These are phyloP conservation scores for Leptobrachium leishanense DNA, from an alignment of 2,113 vertebrate species.

Conservation along the genomic window DNA sequence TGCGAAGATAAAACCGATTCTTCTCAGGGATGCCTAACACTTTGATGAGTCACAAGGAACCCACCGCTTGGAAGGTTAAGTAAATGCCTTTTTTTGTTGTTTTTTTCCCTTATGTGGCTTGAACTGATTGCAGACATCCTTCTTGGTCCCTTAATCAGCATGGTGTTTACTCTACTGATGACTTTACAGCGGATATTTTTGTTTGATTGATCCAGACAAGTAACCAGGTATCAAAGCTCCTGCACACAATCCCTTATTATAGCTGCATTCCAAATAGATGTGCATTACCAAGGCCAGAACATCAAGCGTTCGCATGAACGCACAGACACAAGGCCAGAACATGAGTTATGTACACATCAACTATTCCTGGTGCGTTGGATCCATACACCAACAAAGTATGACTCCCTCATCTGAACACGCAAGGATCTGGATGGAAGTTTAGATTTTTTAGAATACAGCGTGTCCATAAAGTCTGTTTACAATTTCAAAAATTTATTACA, in stretches of 20 bases:
- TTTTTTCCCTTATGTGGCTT: background rate
- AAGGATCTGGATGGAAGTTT: no score
- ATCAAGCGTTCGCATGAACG: background rate
- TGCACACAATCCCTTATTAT: background rate
- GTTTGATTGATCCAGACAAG: background rate
- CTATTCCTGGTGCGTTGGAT: background rate
- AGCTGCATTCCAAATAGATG: background rate
- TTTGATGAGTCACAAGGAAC: background rate
- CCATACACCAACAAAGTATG: background rate
- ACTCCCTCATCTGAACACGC: no score
- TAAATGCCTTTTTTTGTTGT: background rate
- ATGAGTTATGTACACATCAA: background rate
- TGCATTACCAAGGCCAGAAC: background rate
- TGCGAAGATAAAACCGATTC: constrained; percentile 14
- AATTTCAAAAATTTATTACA: no score
- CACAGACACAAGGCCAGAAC: background rate
- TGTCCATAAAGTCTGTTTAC: no score
- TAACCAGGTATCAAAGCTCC: background rate
- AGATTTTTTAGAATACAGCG: no score
- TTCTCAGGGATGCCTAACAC: constrained; percentile 6
- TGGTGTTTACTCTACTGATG: constrained; percentile 6
- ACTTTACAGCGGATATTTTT: background rate
- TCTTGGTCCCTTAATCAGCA: background rate
- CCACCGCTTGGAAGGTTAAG: constrained; percentile 2
- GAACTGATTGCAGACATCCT: background rate